phyloP scores from a whole-genome alignment of 2,888 invertebrate species.

The Crocallis elinguaria region DNA sequence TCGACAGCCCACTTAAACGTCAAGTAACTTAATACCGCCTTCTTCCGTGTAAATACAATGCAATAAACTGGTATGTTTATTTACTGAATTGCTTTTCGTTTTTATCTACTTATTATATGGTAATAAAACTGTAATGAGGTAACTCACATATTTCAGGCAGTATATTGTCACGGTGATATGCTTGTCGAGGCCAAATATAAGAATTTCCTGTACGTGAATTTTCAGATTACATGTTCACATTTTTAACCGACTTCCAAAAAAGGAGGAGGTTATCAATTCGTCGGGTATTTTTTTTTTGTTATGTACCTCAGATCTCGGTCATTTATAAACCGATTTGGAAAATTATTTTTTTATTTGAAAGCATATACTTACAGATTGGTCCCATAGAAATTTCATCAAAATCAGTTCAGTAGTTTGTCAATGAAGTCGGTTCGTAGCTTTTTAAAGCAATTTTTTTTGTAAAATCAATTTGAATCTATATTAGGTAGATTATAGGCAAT shows the following conservation, averaged over 20 bases:
- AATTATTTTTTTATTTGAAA: too few relatives aligned
- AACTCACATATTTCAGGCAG: slow-evolving; percentile 36
- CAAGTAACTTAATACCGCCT: slow-evolving; percentile 60
- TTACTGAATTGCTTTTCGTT: slow-evolving; percentile 40
- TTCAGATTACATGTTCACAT: background rate
- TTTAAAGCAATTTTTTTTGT: too few relatives aligned
- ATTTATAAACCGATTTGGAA: too few relatives aligned
- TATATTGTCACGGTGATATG: slow-evolving; percentile 29
- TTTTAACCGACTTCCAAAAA: background rate
- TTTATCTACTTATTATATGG: slow-evolving; percentile 40
- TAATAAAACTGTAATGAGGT: slow-evolving; percentile 47
- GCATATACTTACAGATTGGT: too few relatives aligned
- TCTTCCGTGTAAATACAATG: slow-evolving; percentile 56
- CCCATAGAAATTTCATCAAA: too few relatives aligned
- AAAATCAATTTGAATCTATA: too few relatives aligned
- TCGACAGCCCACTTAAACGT: slow-evolving; percentile 62
- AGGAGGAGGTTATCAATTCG: too few relatives aligned
- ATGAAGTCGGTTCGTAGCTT: too few relatives aligned
- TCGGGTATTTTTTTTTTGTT: too few relatives aligned
- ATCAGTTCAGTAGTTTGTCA: too few relatives aligned
- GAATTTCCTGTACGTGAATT: slow-evolving; percentile 11
- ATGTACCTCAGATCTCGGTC: too few relatives aligned
- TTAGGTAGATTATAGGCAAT: too few relatives aligned
- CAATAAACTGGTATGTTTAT: slow-evolving; percentile 49
- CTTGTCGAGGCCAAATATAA: slow-evolving; percentile 22